Evolutionary conservation across 2,888 invertebrate species (phyloP), one percentile per base, ranked within the genome.

Genomic region (Archips xylosteana): DNA sequence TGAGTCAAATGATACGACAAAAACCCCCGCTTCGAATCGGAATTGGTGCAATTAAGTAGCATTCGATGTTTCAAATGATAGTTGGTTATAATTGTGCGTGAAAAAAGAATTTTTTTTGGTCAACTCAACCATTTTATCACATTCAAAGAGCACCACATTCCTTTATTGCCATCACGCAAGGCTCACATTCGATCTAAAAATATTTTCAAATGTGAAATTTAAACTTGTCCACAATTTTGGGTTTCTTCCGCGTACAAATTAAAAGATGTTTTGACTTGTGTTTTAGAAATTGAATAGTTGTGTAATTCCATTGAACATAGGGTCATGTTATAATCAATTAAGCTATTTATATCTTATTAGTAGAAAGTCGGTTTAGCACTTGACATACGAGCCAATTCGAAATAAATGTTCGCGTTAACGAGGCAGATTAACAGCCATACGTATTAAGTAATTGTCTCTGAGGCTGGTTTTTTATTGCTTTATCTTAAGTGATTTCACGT

Each of bases 41-140:
- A 84, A 83, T 78, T 79, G 80, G 78, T 80, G 83, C 90, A 89
- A 92, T 92, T 89, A 89, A 85, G 84, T 83, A 87, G 86, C 84
- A 83, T 86, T 86, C 81, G 79, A 82, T 85, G 79, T 82, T 81
- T 82, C 64, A 12, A 81, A 79, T 77, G 83, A 80, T 82, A 82
- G 78, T 80, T 72, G 82, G 78, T 76, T 79, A 77, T 83, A 79
- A 88, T 88, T 88, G 83, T 82, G 84, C 87, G 86, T 88, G 87
- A 76, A 87, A 86, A 89, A 89, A 87, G 82, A 79, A 81, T 83
- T 82, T 82, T 45, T 82, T 82, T 82, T 76, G 76, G 75, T 73
- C 76, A 68, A 70, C 72, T 78, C 47, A 15, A 51, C 69, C 59
- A 64, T 59, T 60, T 10, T 64, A n/a, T 15, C n/a, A 3, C 3